phyloP scores from a whole-genome alignment of 2,113 vertebrate species.

The Cebidichthys violaceus region DNA sequence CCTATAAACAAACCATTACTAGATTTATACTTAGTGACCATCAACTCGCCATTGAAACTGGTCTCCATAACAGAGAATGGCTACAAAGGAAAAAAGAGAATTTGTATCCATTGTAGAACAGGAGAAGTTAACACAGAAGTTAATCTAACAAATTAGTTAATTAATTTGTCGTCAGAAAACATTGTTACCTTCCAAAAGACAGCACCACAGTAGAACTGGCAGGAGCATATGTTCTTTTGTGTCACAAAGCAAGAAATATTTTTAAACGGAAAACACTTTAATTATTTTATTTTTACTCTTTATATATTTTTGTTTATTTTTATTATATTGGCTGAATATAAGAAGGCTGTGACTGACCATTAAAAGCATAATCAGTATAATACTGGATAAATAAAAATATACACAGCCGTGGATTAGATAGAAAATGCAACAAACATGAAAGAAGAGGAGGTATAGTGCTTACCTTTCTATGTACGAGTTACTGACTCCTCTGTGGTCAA shows the following conservation, averaged over 20 bases:
- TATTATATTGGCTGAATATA: background rate
- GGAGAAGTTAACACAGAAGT: background rate
- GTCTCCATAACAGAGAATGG: background rate
- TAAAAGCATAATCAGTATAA: background rate
- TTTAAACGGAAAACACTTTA: too few species aligned
- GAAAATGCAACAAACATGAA: background rate
- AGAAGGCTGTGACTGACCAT: background rate
- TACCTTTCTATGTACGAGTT: conserved; percentile 94
- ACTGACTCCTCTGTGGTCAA: conserved; percentile 94
- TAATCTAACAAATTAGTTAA: background rate
- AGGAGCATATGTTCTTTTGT: too few species aligned
- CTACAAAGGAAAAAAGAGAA: background rate
- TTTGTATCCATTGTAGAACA: background rate
- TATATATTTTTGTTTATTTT: too few species aligned
- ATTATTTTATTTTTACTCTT: too few species aligned
- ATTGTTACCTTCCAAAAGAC: too few species aligned
- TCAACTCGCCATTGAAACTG: background rate
- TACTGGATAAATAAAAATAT: background rate
- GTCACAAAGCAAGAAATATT: too few species aligned
- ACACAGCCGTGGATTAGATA: background rate
- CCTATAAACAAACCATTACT: background rate
- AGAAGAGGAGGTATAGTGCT: background rate
- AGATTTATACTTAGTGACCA: background rate
- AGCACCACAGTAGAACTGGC: background rate
- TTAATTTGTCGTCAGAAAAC: background rate